Base-by-base conservation (phyloP, 2,888 invertebrate genomes). In the Liodrosophila aerea region DNA sequence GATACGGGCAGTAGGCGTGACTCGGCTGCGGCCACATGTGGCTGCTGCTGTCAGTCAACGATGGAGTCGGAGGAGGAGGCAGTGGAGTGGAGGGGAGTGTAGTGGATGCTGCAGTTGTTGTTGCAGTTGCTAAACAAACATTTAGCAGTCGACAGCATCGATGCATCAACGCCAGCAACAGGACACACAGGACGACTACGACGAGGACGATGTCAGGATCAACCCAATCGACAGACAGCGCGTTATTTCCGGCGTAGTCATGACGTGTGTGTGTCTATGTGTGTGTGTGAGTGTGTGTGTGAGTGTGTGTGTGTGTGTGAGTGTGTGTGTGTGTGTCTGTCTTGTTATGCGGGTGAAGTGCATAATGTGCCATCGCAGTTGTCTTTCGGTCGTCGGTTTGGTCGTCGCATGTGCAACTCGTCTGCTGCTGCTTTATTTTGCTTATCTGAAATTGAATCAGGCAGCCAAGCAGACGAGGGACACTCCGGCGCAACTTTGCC, bases 371-470 rank as follows among this genome's bases (percentile, higher is more conserved):
- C 83, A 71, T 64, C 72, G 75, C 84, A 84, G 81, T 84, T 84
- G 78, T 84, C 84, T 78, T 84, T 84, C 69, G 44, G 58, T 50
- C 39, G 18, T 22, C 5, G n/a, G n/a, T n/a, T n/a, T n/a, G n/a
- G n/a, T 22, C 3, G 22, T 22, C 22, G 18, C 39, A n/a, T 11
- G 18, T n/a, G 39, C 18, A 36, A 15, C 18, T 49, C 51, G 5
- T 22, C 44, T 16, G 33, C 12, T 30, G 58, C 54, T 71, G 84
- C 84, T 84, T 78, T 81, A 84, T 78, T 78, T 81, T 84, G 75
- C 76, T 85, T 83, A 85, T 86, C 86, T 86, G 68, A 85, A 85
- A 85, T 87, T 84, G 82, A 85, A 85, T 85, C 87, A 73, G 73
- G 53, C 83, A 77, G 62, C 66, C 85, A 75, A 76, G 72, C 76